Conservation (phyloP, 1,140 invertebrate genomes). For the Philotrypesis tridentata region DNA sequence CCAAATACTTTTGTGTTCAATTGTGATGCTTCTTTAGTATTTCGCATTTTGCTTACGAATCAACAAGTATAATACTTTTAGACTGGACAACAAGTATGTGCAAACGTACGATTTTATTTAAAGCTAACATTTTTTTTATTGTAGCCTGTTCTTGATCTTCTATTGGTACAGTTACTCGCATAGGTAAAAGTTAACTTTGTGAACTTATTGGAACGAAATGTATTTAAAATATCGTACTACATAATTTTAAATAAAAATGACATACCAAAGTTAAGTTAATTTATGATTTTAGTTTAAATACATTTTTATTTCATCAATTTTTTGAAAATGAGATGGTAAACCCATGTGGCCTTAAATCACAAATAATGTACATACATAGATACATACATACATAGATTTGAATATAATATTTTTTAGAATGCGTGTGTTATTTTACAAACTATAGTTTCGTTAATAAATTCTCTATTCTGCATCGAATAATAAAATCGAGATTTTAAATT, state of each 20-base stretch:
- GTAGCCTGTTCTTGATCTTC: neutral
- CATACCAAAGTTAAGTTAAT: neutral
- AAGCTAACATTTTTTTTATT: neutral
- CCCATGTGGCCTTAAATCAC: slow-evolving; percentile 18
- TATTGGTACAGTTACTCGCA: neutral
- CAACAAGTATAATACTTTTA: neutral
- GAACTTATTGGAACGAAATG: neutral
- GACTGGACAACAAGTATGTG: neutral
- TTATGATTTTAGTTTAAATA: neutral
- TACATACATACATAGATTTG: neutral
- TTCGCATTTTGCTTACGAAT: neutral
- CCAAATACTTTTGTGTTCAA: slow-evolving; percentile 23
- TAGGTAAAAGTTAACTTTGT: neutral
- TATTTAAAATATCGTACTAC: neutral
- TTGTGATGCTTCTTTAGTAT: neutral
- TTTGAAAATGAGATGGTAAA: slow-evolving; percentile 4
- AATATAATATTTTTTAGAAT: neutral
- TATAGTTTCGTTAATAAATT: neutral
- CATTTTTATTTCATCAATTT: neutral
- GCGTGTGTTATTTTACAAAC: neutral
- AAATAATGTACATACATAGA: neutral
- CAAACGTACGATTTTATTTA: neutral
- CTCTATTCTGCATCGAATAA: neutral
- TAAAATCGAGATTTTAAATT: neutral
- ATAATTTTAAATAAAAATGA: neutral